A percentile compares a stretch with the other conserved stretches of the same genome.
phyloP scores from a whole-genome alignment of 2,888 invertebrate species.

The Dinocampus coccinellae region DNA sequence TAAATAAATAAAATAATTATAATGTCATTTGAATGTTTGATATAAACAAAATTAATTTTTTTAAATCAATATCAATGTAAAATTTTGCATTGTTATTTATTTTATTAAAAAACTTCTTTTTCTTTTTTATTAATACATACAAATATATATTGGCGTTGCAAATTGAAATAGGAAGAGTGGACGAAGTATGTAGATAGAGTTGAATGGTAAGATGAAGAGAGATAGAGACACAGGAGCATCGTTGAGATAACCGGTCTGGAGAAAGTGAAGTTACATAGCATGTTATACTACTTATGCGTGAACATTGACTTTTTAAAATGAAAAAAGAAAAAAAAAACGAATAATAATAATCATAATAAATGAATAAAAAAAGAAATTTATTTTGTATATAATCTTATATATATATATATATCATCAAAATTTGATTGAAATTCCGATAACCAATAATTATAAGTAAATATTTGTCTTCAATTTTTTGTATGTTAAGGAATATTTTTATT shows the following conservation, averaged over 20 bases:
- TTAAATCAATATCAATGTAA: too few relatives aligned
- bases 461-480: neutral
- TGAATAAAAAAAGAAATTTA: neutral
- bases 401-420: too few relatives aligned
- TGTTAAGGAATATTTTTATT: neutral
- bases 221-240: neutral
- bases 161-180: too few relatives aligned
- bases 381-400: too few relatives aligned
- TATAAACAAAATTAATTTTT: too few relatives aligned
- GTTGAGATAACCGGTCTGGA: constrained; percentile 25
- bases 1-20: too few relatives aligned
- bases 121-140: too few relatives aligned
- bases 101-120: too few relatives aligned
- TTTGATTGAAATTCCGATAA: neutral
- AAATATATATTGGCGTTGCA: too few relatives aligned
- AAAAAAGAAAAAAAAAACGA: neutral
- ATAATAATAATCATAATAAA: neutral
- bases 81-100: too few relatives aligned
- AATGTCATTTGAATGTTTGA: too few relatives aligned
- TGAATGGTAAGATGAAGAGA: neutral
- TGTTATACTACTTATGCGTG: constrained; percentile 23
- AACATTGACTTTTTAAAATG: constrained; percentile 13
- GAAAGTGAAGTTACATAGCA: constrained; percentile 28
- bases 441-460: neutral
- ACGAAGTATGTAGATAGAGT: too few relatives aligned